Base-by-base conservation (phyloP, 2,797 vertebrate genomes). In the Dicrostonyx torquatus region DNA sequence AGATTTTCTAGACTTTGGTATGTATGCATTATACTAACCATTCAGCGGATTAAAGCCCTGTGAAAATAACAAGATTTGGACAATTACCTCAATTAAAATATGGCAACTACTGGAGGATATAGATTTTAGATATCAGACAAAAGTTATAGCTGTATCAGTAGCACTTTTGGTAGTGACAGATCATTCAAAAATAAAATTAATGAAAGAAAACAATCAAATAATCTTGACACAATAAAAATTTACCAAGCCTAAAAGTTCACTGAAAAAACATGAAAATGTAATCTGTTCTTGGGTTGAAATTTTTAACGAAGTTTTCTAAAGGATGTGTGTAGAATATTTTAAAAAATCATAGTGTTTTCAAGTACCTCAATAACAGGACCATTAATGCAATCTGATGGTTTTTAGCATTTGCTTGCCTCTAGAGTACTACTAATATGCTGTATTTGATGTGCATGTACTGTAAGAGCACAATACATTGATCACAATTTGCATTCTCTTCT, bases 271-370 rank as follows among this genome's bases (percentile, higher is more conserved):
- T 48, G 11, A n/a, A 48, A 84, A 34, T 18, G 29, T 6, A 80
- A 98, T 77, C 98, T 98, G 72, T 98, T 99, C 88, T 84, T 48
- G 18, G 18, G 18, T 66, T 84, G 29, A 62, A 60, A 15, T 20
- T 12, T 60, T 31, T 43, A 83, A 83, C 14, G 7, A 70, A 34
- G 14, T 2, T 10, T 84, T 84, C 31, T 50, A 48, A 77, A 84
- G 1, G 11, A 2, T 62, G 2, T 53, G 3, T 53, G 17, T 84
- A 7, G 53, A 58, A 3, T 66, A 78, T 53, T 62, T 4, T 10
- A 70, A 92, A 37, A 91, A 31, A 40, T 62, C 5, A 24, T 50
- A 40, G 6, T 72, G 50, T 6, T 72, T 29, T 31, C 17, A 55
- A 15, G 6, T 14, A 4, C 18, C 7, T 64, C 26, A 50, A 50